Evolutionary conservation across 1,140 invertebrate genomes (phyloP).

Genomic region (Nasonia longicornis): DNA sequence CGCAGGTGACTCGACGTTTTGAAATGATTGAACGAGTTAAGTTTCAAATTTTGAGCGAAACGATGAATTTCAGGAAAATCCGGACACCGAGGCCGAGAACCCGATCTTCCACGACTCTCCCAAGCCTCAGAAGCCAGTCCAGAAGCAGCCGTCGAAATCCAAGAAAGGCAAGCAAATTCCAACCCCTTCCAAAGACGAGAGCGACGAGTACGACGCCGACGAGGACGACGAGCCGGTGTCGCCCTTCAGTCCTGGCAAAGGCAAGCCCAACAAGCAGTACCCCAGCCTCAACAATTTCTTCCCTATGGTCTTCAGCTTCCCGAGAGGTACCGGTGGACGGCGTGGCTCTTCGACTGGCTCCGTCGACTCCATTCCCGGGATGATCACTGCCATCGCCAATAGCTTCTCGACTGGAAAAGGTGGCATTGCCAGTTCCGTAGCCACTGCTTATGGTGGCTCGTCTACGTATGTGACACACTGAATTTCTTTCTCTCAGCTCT

Average conservation of each 20-base stretch:
- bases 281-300: conserved; percentile 63
- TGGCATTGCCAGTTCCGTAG: conserved; percentile 70
- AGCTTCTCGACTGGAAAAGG: conserved; percentile 69
- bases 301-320: conserved; percentile 65
- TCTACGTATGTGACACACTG: conserved; percentile 45
- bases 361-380: conserved; percentile 54
- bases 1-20: not conserved
- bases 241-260: conserved; percentile 55
- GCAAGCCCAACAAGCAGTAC: conserved; percentile 50
- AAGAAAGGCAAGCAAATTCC: conserved; percentile 56
- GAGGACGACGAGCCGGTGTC: conserved; percentile 53
- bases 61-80: not conserved
- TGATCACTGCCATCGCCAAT: conserved; percentile 69
- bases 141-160: not conserved
- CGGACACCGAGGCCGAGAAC: not conserved
- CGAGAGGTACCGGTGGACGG: conserved; percentile 48
- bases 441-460: conserved; percentile 67
- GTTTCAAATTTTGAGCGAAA: not conserved
- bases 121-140: not conserved
- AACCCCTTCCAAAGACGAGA: conserved; percentile 45
- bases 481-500: conserved; percentile 1
- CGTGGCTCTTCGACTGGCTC: conserved; percentile 38
- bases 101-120: not conserved
- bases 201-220: conserved; percentile 56
- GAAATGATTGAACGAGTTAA: not conserved